Evolutionary conservation across 2,888 invertebrate genomes (phyloP), one percentile per base, ranked within the genome.

Genomic region (Noctua janthe): DNA sequence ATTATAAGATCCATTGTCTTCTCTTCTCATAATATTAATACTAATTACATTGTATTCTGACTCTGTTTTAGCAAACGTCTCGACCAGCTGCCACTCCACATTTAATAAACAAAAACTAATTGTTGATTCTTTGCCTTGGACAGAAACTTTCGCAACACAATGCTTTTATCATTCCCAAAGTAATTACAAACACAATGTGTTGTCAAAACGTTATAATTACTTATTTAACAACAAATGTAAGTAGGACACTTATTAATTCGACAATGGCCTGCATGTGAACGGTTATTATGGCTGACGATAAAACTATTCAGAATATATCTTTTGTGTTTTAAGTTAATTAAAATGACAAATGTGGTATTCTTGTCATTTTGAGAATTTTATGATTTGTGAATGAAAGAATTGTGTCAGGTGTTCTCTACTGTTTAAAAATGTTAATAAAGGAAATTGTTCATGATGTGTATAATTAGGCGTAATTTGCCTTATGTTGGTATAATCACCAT

Each of bases 121-220:
- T 88, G 82, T 85, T 87, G 82, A 83, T 87, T 89, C 76, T 87
- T 82, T 84, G 77, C 85, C 90, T 89, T 90, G 88, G 82, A 82
- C 83, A 78, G 78, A 83, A 84, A 90, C 87, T 90, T 87, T 90
- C 87, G 87, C 88, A 83, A 86, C 76, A 89, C 90, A 89, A 89
- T 88, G 83, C 83, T 79, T 75, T 85, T 78, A 80, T 86, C 81
- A 74, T 90, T 90, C 90, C 71, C 90, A 84, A 82, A 86, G 86
- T 86, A 84, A 89, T 90, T 89, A 90, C 23, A 76, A 39, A 85
- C 73, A 90, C 89, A 89, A 90, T 90, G 89, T 86, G 84, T 88
- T 89, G 90, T 90, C 90, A 90, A 90, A 90, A 90, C 78, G 89
- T 86, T 90, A 90, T 90, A 90, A 90, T 90, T 90, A 89, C 88